Evolutionary conservation across 1,140 invertebrate genomes (phyloP).

Genomic region (Hyposmocoma kahamanoa): DNA sequence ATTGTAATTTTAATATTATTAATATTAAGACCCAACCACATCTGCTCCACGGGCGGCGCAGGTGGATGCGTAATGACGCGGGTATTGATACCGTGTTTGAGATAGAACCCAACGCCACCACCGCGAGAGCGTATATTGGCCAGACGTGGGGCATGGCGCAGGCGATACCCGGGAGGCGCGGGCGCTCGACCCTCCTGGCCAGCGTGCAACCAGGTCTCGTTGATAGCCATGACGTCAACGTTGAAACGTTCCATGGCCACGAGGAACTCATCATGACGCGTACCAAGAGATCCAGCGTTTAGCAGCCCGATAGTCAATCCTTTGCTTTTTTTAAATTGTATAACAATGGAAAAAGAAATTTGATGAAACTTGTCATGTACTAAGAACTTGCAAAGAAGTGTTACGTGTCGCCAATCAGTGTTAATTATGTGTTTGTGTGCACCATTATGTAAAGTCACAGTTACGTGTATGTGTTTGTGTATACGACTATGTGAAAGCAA

Average conservation of each 20-base stretch:
- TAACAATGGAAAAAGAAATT: not conserved
- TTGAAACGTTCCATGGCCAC: not conserved
- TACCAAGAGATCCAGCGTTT: slow-evolving; percentile 2
- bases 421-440: not conserved
- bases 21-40: not conserved
- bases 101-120: slow-evolving; percentile 6
- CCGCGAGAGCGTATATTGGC: not conserved
- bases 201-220: slow-evolving; percentile 4
- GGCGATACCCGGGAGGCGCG: not conserved
- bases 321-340: not conserved
- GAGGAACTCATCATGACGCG: not conserved
- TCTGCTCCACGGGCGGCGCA: not conserved
- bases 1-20: not conserved
- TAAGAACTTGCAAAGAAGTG: not conserved
- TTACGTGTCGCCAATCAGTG: not conserved
- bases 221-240: slow-evolving; percentile 1
- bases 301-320: slow-evolving; percentile 5
- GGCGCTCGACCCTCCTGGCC: not conserved
- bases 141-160: not conserved
- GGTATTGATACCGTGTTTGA: not conserved
- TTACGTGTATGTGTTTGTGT: not conserved
- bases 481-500: no score
- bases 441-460: not conserved
- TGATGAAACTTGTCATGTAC: not conserved
- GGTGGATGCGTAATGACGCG: not conserved